Conservation (phyloP, 2,113 vertebrate genomes). For the Brienomyrus longianalis region DNA sequence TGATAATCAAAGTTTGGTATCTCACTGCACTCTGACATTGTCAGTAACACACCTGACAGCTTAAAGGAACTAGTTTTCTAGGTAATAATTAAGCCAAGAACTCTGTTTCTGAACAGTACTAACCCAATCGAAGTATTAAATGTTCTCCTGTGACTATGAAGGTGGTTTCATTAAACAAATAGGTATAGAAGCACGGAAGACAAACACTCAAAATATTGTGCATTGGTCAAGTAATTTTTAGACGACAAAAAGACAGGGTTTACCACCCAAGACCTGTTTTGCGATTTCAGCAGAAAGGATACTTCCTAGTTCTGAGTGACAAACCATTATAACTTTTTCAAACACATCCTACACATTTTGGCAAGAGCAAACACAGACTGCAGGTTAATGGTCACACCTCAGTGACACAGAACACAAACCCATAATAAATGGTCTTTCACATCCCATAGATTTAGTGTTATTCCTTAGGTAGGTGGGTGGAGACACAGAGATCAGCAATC, state of each 20-base stretch:
- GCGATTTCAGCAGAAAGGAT: not conserved
- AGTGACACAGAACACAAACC: not conserved
- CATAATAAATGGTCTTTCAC: not conserved
- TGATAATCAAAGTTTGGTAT: not conserved
- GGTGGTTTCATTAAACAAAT: not conserved
- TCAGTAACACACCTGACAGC: not conserved
- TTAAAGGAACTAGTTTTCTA: not conserved
- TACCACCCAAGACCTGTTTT: not conserved
- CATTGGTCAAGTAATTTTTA: not conserved
- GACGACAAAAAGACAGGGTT: not conserved
- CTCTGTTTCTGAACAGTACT: not conserved
- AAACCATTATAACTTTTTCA: not conserved
- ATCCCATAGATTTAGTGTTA: not conserved
- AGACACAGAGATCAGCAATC: not conserved
- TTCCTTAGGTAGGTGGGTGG: not conserved
- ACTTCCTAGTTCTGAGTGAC: not conserved
- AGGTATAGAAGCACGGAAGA: not conserved
- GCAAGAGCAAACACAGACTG: not conserved
- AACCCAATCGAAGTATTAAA: not conserved
- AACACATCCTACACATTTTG: not conserved
- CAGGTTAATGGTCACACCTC: not conserved
- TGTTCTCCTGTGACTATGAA: not conserved
- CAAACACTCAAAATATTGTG: not conserved
- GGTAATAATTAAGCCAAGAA: not conserved
- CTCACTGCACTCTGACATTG: not conserved